A percentile compares a stretch with the other conserved stretches of the same genome.
Conservation (phyloP, 2,888 invertebrate genomes). For the Bhutanitis thaidina region DNA sequence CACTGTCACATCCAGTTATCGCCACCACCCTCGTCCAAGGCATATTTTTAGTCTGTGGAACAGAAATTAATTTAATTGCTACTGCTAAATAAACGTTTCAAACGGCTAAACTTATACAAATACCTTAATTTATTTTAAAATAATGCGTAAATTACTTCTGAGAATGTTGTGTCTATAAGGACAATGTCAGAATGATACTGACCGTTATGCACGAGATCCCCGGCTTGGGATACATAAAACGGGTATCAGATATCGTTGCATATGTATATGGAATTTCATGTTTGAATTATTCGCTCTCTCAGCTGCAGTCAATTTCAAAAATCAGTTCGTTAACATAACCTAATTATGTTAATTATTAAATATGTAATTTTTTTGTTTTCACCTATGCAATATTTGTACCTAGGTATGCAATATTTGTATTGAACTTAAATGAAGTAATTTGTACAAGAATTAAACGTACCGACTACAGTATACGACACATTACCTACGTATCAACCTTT, state of each 20-base stretch:
- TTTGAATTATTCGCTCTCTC: slow-evolving; percentile 40
- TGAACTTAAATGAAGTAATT: no score
- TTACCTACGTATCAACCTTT: no score
- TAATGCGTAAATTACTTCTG: slow-evolving; percentile 14
- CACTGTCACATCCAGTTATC: slow-evolving; percentile 93
- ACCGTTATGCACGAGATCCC: slow-evolving; percentile 25
- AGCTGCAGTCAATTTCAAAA: slow-evolving; percentile 9
- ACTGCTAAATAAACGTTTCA: background rate
- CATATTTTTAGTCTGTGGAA: slow-evolving; percentile 31
- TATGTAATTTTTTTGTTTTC: no score
- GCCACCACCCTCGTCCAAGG: slow-evolving; percentile 75
- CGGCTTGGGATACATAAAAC: slow-evolving; percentile 53
- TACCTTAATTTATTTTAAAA: background rate
- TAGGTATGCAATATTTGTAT: no score
- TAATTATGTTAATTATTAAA: no score
- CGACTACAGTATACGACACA: no score
- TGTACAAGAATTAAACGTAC: no score
- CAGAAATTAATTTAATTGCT: slow-evolving; percentile 2
- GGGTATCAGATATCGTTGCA: slow-evolving; percentile 68
- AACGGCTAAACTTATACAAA: background rate
- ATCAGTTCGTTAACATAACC: background rate
- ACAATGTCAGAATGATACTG: slow-evolving; percentile 41
- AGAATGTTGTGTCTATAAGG: slow-evolving; percentile 26
- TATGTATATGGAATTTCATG: slow-evolving; percentile 69
- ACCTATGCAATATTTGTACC: no score